Evolutionary conservation across 2,888 invertebrate species (phyloP).

Genomic region (Dione vanillae): DNA sequence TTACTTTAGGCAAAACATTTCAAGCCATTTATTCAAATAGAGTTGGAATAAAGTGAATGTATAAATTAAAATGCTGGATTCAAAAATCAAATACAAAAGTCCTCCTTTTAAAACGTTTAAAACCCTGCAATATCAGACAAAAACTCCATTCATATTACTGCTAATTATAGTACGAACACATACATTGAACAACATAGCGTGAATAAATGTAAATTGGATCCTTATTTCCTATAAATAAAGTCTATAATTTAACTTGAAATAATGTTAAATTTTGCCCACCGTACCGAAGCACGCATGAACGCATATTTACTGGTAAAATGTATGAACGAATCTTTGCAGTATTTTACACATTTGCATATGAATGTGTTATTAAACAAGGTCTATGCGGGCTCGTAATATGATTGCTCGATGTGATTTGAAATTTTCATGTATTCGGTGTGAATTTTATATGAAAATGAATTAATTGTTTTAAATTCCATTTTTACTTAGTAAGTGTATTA

Average conservation of each 20-base stretch:
- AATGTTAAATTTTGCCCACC: constrained; percentile 14
- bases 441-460: constrained; percentile 6
- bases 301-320: constrained; percentile 71
- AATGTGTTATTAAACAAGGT: constrained; percentile 78
- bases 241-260: constrained; percentile 10
- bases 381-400: constrained; percentile 71
- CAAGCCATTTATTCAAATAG: constrained; percentile 8
- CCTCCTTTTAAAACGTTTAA: constrained; percentile 50
- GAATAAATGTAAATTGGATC: neutral
- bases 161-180: constrained; percentile 78
- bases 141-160: constrained; percentile 72
- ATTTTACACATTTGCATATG: constrained; percentile 80
- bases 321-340: constrained; percentile 76
- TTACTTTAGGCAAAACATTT: constrained; percentile 14
- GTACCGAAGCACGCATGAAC: constrained; percentile 74
- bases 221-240: constrained; percentile 17
- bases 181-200: constrained; percentile 32
- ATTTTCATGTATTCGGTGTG: constrained; percentile 51
- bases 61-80: constrained; percentile 37
- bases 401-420: constrained; percentile 45
- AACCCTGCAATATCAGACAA: constrained; percentile 59
- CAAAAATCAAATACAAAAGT: constrained; percentile 41
- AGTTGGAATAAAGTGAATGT: constrained; percentile 23
- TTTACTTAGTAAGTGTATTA: constrained; percentile 37
- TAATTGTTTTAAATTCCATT: constrained; percentile 2